These are phyloP conservation scores for Numenius arquata DNA, from an alignment of 2,113 vertebrate genomes.

Conservation along the genomic window DNA sequence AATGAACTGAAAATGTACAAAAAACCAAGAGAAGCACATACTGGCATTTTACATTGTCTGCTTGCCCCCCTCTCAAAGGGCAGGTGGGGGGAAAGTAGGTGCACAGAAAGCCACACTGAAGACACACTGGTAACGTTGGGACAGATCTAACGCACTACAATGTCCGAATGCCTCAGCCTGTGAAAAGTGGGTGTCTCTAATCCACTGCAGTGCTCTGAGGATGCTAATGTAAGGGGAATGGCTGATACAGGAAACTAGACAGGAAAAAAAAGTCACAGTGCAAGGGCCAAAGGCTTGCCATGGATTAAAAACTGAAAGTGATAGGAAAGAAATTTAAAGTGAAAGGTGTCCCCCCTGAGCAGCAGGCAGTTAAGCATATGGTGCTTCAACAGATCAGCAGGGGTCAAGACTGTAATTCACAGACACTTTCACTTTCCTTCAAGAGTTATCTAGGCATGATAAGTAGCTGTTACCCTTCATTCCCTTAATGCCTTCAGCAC, in stretches of 20 bases:
- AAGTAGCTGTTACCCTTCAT: background rate
- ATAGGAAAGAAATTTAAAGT: background rate
- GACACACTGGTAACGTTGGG: background rate
- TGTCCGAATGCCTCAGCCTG: background rate
- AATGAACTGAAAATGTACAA: background rate
- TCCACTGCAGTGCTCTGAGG: background rate
- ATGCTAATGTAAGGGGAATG: background rate
- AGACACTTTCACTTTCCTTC: background rate
- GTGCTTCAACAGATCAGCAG: background rate
- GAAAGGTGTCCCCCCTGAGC: background rate
- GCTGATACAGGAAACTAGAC: background rate
- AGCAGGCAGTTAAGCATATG: background rate
- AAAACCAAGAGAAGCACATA: background rate
- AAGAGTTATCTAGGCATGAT: background rate
- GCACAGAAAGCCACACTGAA: background rate
- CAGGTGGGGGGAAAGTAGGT: background rate
- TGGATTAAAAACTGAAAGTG: background rate
- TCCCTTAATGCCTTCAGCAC: background rate
- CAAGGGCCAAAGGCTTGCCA: background rate
- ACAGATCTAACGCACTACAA: background rate
- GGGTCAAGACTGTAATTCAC: background rate
- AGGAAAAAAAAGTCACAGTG: background rate
- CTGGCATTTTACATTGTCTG: background rate
- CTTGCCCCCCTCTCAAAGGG: no score
- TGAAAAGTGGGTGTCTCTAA: background rate